Percentiles rank a stretch among this genome's conserved stretches.
Conservation (phyloP, 2,888 invertebrate genomes). For the Heteromurus nitidus region DNA sequence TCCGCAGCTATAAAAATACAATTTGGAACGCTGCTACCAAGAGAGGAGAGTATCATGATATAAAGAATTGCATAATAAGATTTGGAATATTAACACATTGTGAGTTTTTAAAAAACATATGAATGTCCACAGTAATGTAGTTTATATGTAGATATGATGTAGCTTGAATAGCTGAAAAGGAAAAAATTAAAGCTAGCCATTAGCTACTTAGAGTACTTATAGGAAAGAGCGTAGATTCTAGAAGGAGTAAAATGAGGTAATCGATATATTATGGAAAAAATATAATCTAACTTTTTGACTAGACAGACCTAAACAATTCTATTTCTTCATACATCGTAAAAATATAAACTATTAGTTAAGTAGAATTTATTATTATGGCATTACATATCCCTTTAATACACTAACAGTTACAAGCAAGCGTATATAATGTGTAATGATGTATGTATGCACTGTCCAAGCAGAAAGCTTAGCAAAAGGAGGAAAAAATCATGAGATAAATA, state of each 20-base stretch:
- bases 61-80: too few species aligned
- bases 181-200: constrained; percentile 2
- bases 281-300: constrained; percentile 48
- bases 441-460: constrained; percentile 43
- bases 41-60: too few species aligned
- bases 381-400: constrained; percentile 64
- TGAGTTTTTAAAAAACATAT: too few species aligned
- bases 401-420: constrained; percentile 55
- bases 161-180: background rate
- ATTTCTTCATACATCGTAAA: constrained; percentile 60
- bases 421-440: too few species aligned
- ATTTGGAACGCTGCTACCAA: too few species aligned
- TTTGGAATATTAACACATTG: too few species aligned
- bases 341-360: constrained; percentile 35
- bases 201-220: constrained; percentile 4
- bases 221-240: constrained; percentile 4
- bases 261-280: constrained; percentile 29
- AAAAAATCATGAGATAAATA: constrained; percentile 26
- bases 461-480: constrained; percentile 1
- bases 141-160: constrained; percentile 15
- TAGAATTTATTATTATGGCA: constrained; percentile 54
- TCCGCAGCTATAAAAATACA: too few species aligned
- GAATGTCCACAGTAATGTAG: constrained; percentile 22
- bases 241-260: background rate
- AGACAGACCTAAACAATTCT: constrained; percentile 50